Evolutionary conservation across 2,888 invertebrate species (phyloP), one percentile per base, ranked within the genome.

Genomic region (Cylindroiulus punctatus): DNA sequence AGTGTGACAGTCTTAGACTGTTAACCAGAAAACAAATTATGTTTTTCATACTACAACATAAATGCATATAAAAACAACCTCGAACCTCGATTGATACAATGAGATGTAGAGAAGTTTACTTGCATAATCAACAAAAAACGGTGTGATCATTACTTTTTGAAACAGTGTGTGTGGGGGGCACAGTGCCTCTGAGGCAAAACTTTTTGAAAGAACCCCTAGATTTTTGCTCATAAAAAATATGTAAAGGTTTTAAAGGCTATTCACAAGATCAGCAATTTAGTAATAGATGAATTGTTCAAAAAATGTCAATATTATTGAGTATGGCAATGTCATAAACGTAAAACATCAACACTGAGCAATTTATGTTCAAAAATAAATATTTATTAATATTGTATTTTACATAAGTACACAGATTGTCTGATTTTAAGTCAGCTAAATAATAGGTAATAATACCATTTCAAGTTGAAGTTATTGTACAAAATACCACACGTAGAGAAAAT

Each of bases 361-460:
- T 5, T 52, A 4, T n/a, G 14, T 76, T 76, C 65, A 7, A 1
- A 17, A 76, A 76, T 76, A 76, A 76, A 76, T 76, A 76, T 76
- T 76, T 76, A 65, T 65, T 65, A 22, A 26, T 26, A 12, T 22
- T 26, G n/a, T 76, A 76, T 76, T 26, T 76, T 76, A 76, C 76
- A 76, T 30, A 76, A 30, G 30, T 30, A 76, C 30, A 76, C 30
- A 76, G 22, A 17, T 47, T 47, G 17, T 5, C n/a, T n/a, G 5
- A 5, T 52, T 52, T 19, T 52, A 19, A n/a, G 52, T n/a, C n/a
- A 52, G 52, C 3, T n/a, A 52, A 47, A n/a, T n/a, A 52, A n/a
- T 5, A 4, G 14, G 52, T n/a, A 52, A n/a, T 3, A n/a, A 44
- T 14, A 44, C 12, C 40, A 44, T 3, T 44, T 12, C 7, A 44